Percentiles rank a stretch among this genome's conserved stretches.
These are phyloP conservation scores for Wasmannia auropunctata DNA, from an alignment of 1,140 invertebrate genomes.

Conservation along the genomic window DNA sequence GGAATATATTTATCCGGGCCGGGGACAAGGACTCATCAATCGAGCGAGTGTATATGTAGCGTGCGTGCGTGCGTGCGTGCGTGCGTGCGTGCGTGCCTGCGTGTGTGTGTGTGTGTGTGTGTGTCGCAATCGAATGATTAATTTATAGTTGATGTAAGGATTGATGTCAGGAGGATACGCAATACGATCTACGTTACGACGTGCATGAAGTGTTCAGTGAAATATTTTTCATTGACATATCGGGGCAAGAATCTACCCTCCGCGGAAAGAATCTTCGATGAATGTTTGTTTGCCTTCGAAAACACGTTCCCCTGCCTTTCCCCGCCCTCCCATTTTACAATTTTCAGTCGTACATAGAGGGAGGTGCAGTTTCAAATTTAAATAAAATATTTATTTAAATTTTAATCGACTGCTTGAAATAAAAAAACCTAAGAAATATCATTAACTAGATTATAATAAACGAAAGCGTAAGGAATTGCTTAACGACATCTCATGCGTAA, in stretches of 20 bases:
- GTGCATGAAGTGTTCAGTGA: not conserved
- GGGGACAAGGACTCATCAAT: not conserved
- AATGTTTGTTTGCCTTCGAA: not conserved
- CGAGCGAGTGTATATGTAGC: not conserved
- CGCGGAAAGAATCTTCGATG: not conserved
- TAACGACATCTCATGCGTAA: not conserved
- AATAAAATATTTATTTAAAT: conserved; percentile 4
- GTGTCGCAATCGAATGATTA: not conserved
- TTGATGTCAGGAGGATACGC: not conserved
- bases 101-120: too few relatives aligned
- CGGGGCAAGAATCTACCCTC: not conserved
- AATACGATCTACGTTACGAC: not conserved
- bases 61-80: too few relatives aligned
- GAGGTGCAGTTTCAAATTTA: conserved; percentile 4
- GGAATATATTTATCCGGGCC: not conserved
- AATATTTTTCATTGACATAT: not conserved
- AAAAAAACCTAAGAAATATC: conserved; percentile 29
- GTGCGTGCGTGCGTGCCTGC: too few relatives aligned
- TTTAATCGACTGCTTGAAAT: conserved; percentile 19
- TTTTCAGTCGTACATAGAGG: not conserved
- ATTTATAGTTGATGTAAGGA: not conserved
- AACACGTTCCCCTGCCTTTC: too few relatives aligned
- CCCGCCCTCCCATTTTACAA: conserved; percentile 14
- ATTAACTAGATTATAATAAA: conserved; percentile 10
- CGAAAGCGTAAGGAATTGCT: conserved; percentile 8